phyloP scores from a whole-genome alignment of 2,113 vertebrate genomes.

The Limanda limanda region DNA sequence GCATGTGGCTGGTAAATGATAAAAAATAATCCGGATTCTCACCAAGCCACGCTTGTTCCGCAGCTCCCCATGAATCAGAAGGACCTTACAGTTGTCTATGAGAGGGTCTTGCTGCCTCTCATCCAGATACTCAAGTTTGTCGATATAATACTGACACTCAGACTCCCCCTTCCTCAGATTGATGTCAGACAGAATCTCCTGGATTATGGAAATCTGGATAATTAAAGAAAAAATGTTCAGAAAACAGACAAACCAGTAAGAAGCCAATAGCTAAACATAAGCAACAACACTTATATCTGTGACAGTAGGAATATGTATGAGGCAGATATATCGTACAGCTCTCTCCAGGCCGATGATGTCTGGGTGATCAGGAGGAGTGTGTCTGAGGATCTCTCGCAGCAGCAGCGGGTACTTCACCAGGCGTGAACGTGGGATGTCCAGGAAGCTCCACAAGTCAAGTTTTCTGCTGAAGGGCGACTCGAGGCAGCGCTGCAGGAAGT shows the following conservation, averaged over 20 bases:
- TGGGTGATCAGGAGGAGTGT: slow-evolving; percentile 91
- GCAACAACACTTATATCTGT: background rate
- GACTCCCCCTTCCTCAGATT: slow-evolving; percentile 97
- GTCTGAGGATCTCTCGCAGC: slow-evolving; percentile 92
- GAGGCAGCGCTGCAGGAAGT: slow-evolving; percentile 96
- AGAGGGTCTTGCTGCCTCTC: slow-evolving; percentile 92
- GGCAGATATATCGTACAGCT: slow-evolving; percentile 85
- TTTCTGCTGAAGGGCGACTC: slow-evolving; percentile 99
- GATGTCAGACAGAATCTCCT: slow-evolving; percentile 94
- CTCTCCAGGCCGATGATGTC: slow-evolving; percentile 87
- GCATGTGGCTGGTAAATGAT: background rate
- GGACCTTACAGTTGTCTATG: slow-evolving; percentile 90
- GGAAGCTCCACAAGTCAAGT: slow-evolving; percentile 98
- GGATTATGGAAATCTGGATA: slow-evolving; percentile 91
- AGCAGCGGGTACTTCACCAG: slow-evolving; percentile 97
- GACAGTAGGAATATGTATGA: background rate
- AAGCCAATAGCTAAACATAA: background rate
- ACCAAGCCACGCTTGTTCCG: slow-evolving; percentile 94
- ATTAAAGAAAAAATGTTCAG: background rate
- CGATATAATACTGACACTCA: slow-evolving; percentile 95
- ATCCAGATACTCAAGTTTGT: slow-evolving; percentile 95
- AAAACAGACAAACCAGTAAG: background rate
- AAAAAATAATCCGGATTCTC: slow-evolving; percentile 60
- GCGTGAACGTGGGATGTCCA: slow-evolving; percentile 96
- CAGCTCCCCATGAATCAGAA: slow-evolving; percentile 95